Conservation (phyloP, 2,113 vertebrate species). For the Mormyrus lacerda region DNA sequence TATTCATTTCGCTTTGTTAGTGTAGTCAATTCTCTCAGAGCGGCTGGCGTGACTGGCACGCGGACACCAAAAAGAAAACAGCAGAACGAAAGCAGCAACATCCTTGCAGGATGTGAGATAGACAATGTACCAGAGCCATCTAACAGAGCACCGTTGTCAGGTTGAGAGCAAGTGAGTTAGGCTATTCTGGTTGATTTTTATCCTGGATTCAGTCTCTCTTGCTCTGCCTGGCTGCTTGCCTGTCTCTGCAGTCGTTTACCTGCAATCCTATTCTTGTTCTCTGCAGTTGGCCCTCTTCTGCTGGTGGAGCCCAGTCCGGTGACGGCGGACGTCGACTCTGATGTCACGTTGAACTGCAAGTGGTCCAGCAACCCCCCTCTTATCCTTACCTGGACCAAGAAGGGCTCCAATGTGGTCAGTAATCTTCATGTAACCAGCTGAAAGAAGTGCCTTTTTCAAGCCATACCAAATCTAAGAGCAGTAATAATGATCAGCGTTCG, state of each 20-base stretch:
- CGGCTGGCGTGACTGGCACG: not conserved
- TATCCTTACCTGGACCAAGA: slow-evolving; percentile 95
- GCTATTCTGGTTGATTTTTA: not conserved
- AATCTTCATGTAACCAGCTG: slow-evolving; percentile 16
- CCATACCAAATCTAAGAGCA: not conserved
- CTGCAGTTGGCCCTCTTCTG: slow-evolving; percentile 79
- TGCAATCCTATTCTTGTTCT: not conserved
- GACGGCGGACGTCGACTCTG: slow-evolving; percentile 80
- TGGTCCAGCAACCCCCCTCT: slow-evolving; percentile 90
- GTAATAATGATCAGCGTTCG: not conserved
- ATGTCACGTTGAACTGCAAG: slow-evolving; percentile 84
- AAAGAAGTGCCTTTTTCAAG: slow-evolving; percentile 26
- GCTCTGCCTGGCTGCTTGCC: not conserved
- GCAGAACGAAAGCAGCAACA: not conserved
- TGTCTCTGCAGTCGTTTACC: not conserved
- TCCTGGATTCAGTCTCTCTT: not conserved
- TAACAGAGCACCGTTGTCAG: not conserved
- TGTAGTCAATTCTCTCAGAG: not conserved
- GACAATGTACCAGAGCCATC: not conserved
- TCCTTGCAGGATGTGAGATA: not conserved
- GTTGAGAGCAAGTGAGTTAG: not conserved
- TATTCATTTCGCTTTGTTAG: not conserved
- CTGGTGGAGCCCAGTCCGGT: slow-evolving; percentile 83
- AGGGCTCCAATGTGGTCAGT: slow-evolving; percentile 88
- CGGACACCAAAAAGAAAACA: not conserved